Conservation (phyloP, 2,888 invertebrate species). For the Eupithecia subfuscata region DNA sequence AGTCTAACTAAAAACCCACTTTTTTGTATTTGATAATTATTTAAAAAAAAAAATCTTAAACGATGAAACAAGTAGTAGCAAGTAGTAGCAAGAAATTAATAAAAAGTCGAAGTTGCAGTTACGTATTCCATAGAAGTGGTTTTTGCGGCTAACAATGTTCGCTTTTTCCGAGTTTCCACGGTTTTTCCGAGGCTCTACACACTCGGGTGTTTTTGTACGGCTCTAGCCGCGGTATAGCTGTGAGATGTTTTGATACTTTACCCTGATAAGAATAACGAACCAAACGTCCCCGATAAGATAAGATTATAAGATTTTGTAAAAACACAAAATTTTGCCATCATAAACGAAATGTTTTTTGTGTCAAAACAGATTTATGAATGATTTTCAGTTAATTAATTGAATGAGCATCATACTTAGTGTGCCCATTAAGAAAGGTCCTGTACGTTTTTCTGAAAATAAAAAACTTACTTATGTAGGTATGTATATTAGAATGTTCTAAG, state of each 20-base stretch:
- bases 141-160: conserved; percentile 64
- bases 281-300: background rate
- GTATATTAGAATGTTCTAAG: background rate
- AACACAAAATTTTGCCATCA: background rate
- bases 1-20: background rate
- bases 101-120: conserved; percentile 12
- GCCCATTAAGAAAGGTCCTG: background rate
- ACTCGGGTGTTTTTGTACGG: conserved; percentile 52
- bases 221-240: conserved; percentile 31
- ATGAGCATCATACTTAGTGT: background rate
- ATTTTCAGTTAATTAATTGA: no score
- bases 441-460: background rate
- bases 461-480: no score
- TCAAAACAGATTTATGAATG: no score
- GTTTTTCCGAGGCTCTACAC: conserved; percentile 70
- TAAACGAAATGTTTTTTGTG: no score
- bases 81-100: background rate
- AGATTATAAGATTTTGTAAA: background rate
- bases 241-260: conserved; percentile 53
- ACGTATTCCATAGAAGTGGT: conserved; percentile 44
- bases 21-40: no score
- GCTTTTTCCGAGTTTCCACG: conserved; percentile 79
- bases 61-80: background rate
- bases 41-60: no score
- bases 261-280: background rate